Percentiles rank a stretch among this genome's conserved stretches.
phyloP scores from a whole-genome alignment of 2,113 vertebrate species.

The Ctenodactylus gundi region DNA sequence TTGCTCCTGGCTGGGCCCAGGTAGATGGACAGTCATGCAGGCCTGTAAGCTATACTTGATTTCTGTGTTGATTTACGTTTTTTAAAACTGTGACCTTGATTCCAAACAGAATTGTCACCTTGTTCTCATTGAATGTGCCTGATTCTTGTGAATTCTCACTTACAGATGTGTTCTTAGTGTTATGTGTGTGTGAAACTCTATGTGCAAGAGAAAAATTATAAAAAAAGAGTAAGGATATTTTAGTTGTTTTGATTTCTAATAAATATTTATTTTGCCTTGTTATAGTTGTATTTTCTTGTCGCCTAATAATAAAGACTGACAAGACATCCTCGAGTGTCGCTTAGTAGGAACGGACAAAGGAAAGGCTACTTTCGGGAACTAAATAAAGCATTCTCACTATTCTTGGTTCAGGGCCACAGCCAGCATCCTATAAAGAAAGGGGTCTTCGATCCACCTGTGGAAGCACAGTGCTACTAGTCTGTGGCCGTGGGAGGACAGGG shows the following conservation, averaged over 20 bases:
- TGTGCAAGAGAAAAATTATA: constrained; percentile 43
- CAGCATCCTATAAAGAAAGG: no score
- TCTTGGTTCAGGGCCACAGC: not conserved
- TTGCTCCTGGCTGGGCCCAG: not conserved
- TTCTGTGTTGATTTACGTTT: constrained; percentile 14
- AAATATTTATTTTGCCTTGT: constrained; percentile 78
- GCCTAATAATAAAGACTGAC: not conserved
- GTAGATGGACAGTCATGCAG: rapidly evolving
- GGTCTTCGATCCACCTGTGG: no score
- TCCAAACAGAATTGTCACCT: constrained; percentile 47
- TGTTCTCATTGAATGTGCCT: not conserved
- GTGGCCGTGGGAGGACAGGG: no score
- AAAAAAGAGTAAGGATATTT: constrained; percentile 33
- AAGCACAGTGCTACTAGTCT: no score
- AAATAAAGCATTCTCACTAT: not conserved
- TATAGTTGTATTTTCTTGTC: constrained; percentile 4
- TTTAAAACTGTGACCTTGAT: constrained; percentile 52
- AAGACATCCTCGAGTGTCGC: not conserved
- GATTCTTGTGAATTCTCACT: constrained; percentile 38
- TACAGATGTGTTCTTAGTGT: constrained; percentile 38
- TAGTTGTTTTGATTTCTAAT: constrained; percentile 63
- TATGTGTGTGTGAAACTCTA: constrained; percentile 28
- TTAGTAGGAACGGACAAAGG: not conserved
- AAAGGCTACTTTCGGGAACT: not conserved
- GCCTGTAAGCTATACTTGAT: constrained; percentile 54